These are phyloP conservation scores for Holacanthella duospinosa DNA, from an alignment of 2,888 invertebrate genomes.

Conservation along the genomic window DNA sequence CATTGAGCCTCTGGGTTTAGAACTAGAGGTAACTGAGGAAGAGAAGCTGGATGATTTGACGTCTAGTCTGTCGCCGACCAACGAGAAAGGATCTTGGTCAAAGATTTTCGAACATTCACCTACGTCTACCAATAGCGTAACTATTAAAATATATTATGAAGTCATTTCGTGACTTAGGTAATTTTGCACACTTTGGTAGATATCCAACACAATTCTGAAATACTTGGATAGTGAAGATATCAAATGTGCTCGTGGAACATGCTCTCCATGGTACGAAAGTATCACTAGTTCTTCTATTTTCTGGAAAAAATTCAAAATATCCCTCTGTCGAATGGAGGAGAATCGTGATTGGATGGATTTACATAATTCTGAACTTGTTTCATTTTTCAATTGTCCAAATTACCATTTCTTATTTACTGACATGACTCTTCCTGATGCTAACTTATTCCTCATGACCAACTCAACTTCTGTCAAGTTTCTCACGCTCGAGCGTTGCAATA, in stretches of 20 bases:
- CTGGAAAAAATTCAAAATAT: background rate
- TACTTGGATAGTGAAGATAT: background rate
- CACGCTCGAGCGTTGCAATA: background rate
- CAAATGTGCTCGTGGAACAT: background rate
- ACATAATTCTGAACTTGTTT: background rate
- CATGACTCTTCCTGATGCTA: background rate
- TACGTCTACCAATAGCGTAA: no score
- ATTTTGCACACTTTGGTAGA: background rate
- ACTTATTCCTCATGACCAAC: background rate
- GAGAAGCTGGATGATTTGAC: no score
- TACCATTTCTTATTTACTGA: background rate
- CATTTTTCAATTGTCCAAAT: background rate
- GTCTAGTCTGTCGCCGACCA: no score
- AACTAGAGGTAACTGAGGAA: no score
- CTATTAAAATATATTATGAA: no score
- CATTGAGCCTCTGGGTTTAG: no score
- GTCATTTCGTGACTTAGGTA: no score
- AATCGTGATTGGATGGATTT: background rate
- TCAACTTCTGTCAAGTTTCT: background rate
- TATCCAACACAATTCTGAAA: background rate
- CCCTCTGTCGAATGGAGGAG: background rate
- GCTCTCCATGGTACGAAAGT: background rate
- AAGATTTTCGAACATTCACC: no score
- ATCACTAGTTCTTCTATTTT: background rate
- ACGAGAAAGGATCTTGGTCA: no score